phyloP scores from a whole-genome alignment of 1,140 invertebrate genomes.

The Trichoplusia ni region DNA sequence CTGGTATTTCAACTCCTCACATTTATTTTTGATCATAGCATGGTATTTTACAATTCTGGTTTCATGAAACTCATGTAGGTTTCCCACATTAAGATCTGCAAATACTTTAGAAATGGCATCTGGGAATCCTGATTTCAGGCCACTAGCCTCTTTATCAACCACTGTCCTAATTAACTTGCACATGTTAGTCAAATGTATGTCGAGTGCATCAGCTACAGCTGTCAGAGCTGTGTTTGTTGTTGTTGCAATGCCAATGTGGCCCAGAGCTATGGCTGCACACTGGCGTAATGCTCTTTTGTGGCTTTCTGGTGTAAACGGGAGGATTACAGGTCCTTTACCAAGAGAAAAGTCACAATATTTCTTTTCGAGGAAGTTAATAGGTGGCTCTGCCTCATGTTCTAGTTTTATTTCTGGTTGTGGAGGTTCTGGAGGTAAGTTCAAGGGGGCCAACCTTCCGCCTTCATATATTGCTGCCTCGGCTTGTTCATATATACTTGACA shows the following conservation, averaged over 20 bases:
- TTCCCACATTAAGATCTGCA: constrained; percentile 73
- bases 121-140: constrained; percentile 70
- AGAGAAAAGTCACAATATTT: constrained; percentile 75
- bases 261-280: constrained; percentile 75
- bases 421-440: constrained; percentile 59
- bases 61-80: constrained; percentile 74
- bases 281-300: constrained; percentile 71
- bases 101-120: constrained; percentile 78
- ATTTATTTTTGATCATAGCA: constrained; percentile 61
- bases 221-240: constrained; percentile 71
- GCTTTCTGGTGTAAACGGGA: constrained; percentile 72
- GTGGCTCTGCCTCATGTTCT: constrained; percentile 59
- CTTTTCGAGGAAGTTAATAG: constrained; percentile 71
- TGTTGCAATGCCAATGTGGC: constrained; percentile 65
- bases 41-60: constrained; percentile 69
- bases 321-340: constrained; percentile 67
- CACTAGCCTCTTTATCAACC: constrained; percentile 72
- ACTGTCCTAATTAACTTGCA: constrained; percentile 72
- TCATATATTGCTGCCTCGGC: constrained; percentile 66
- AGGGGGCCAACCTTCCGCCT: constrained; percentile 55
- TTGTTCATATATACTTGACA: constrained; percentile 64
- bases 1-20: constrained; percentile 60
- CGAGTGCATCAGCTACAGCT: constrained; percentile 71
- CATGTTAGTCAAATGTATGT: constrained; percentile 74
- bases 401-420: constrained; percentile 60